These are phyloP conservation scores for Plectus sambesii DNA, from an alignment of 1,140 invertebrate species.

Conservation along the genomic window DNA sequence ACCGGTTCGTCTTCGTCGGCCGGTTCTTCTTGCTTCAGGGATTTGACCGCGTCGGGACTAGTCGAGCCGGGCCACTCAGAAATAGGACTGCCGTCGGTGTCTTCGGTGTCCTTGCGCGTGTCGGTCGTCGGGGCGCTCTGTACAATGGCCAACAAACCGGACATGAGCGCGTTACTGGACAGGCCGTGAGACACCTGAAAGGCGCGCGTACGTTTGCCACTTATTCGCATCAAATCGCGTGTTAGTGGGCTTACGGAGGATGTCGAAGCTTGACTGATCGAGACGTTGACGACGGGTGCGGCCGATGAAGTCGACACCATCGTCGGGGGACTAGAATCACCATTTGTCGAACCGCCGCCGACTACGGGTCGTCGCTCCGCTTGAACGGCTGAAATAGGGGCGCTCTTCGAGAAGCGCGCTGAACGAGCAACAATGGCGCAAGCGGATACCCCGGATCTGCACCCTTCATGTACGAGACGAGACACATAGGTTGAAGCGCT, in stretches of 20 bases:
- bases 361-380: constrained; percentile 51
- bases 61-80: no score
- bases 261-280: no score
- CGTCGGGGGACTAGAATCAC: constrained; percentile 19
- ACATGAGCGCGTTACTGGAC: constrained; percentile 23
- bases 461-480: no score
- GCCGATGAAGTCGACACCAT: constrained; percentile 16
- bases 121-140: constrained; percentile 24
- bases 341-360: constrained; percentile 44
- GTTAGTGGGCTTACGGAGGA: no score
- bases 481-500: no score
- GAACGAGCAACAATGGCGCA: constrained; percentile 13
- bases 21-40: constrained; percentile 14
- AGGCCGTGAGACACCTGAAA: no score
- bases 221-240: no score
- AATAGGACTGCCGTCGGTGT: constrained; percentile 10
- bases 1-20: constrained; percentile 15
- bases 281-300: no score
- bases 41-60: constrained; percentile 3
- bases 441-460: background rate
- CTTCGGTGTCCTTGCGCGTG: constrained; percentile 9
- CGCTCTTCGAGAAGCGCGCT: constrained; percentile 5
- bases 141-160: constrained; percentile 34
- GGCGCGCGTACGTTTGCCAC: no score
- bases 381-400: constrained; percentile 51